Evolutionary conservation across 1,140 invertebrate species (phyloP).

Genomic region (Notospermus geniculatus): DNA sequence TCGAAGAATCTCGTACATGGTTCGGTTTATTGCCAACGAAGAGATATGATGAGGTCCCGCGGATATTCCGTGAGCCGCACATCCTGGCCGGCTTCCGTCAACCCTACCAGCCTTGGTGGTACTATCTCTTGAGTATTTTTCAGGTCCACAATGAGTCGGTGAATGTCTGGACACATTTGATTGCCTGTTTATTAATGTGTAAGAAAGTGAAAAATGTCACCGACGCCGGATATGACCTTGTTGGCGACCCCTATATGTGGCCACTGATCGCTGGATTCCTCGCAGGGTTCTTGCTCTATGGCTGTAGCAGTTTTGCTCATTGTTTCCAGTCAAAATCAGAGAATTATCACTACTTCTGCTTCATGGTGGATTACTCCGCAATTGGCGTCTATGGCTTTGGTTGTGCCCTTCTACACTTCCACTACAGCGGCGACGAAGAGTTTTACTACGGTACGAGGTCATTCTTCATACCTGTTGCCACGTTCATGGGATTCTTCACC

Average conservation of each 20-base stretch:
- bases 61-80: slow-evolving; percentile 50
- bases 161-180: slow-evolving; percentile 54
- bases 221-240: slow-evolving; percentile 37
- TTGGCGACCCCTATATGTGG: slow-evolving; percentile 50
- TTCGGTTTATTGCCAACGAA: slow-evolving; percentile 24
- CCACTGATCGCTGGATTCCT: slow-evolving; percentile 41
- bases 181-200: slow-evolving; percentile 36
- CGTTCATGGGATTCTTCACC: slow-evolving; percentile 35
- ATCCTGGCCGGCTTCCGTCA: slow-evolving; percentile 51
- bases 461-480: slow-evolving; percentile 33
- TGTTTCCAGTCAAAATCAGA: slow-evolving; percentile 49
- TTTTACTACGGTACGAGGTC: slow-evolving; percentile 12
- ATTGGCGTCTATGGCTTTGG: slow-evolving; percentile 53
- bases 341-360: slow-evolving; percentile 48
- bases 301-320: slow-evolving; percentile 46
- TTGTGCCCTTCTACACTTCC: slow-evolving; percentile 47
- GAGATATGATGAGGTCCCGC: slow-evolving; percentile 37
- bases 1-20: neutral
- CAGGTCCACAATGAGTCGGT: slow-evolving; percentile 55
- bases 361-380: slow-evolving; percentile 53
- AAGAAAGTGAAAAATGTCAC: slow-evolving; percentile 28
- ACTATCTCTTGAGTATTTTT: slow-evolving; percentile 51
- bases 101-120: slow-evolving; percentile 48
- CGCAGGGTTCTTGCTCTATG: slow-evolving; percentile 44
- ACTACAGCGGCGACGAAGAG: slow-evolving; percentile 36